Percentiles rank a stretch among this genome's conserved stretches.
phyloP scores from a whole-genome alignment of 2,797 vertebrate species.

The Rachycentron canadum region DNA sequence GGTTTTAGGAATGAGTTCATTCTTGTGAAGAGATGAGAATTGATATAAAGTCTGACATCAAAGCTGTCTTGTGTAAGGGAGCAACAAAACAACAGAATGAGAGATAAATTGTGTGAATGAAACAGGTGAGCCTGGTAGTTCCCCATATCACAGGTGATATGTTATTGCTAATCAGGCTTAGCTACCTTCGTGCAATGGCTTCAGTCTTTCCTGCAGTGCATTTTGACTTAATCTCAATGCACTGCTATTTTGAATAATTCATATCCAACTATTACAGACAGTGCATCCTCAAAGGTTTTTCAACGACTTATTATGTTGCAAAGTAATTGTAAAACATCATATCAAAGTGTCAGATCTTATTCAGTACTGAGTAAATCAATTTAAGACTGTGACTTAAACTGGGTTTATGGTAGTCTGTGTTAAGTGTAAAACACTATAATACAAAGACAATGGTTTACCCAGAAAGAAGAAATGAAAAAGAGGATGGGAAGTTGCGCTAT shows the following conservation, averaged over 20 bases:
- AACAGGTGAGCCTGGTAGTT: background rate
- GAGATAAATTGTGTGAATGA: background rate
- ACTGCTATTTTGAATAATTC: conserved; percentile 16
- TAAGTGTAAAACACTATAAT: conserved; percentile 29
- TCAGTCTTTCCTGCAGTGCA: background rate
- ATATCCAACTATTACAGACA: conserved; percentile 1
- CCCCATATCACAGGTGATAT: background rate
- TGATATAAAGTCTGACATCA: too few relatives aligned
- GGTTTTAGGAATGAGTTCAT: background rate
- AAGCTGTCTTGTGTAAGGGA: background rate
- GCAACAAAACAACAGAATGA: background rate
- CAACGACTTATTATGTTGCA: conserved; percentile 35
- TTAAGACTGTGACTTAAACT: conserved; percentile 35
- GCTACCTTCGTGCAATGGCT: background rate
- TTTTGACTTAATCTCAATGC: background rate
- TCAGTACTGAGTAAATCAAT: conserved; percentile 33
- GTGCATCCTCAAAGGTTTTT: conserved; percentile 38
- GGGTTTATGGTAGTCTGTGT: conserved; percentile 8
- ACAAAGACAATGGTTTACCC: conserved; percentile 24
- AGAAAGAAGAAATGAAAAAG: conserved; percentile 74
- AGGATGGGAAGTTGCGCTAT: conserved; percentile 62
- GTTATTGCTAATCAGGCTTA: background rate
- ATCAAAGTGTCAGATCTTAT: conserved; percentile 23
- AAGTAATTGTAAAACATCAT: background rate
- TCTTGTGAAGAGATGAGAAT: conserved; percentile 4